Conservation (phyloP, 37 sponge, comb jelly and placozoan species). For the Hexactinellida sp. region DNA sequence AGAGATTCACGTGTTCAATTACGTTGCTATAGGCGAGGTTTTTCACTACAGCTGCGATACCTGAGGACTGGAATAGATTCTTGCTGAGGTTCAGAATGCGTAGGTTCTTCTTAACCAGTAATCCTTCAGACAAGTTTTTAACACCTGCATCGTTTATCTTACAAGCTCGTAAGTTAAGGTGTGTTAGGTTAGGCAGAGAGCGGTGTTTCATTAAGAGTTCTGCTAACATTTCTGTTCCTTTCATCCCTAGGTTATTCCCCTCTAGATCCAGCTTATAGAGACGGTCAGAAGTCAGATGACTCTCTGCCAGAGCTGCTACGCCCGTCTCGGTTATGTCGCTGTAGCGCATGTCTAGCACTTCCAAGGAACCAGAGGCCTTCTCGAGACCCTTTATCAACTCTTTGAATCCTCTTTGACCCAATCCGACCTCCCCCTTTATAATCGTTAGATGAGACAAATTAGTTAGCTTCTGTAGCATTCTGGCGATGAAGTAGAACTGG, state of each 20-base stretch:
- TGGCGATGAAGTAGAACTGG: slow-evolving; percentile 34
- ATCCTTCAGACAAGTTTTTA: slow-evolving; percentile 24
- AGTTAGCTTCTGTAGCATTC: slow-evolving; percentile 31
- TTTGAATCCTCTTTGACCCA: slow-evolving; percentile 49
- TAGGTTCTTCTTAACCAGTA: slow-evolving; percentile 43
- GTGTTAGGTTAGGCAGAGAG: slow-evolving; percentile 41
- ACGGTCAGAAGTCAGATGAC: slow-evolving; percentile 41
- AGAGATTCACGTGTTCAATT: slow-evolving; percentile 28
- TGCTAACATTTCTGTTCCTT: slow-evolving; percentile 30
- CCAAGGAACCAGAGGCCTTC: slow-evolving; percentile 36
- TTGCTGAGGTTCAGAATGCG: slow-evolving; percentile 37
- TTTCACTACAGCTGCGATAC: slow-evolving; percentile 20
- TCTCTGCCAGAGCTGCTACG: slow-evolving; percentile 38
- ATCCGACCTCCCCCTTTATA: slow-evolving; percentile 33
- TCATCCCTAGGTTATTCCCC: slow-evolving; percentile 30
- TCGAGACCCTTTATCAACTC: slow-evolving; percentile 46
- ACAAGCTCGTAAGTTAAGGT: slow-evolving; percentile 37
- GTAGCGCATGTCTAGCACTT: slow-evolving; percentile 39
- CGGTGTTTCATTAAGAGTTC: slow-evolving; percentile 33
- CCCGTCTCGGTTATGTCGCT: slow-evolving; percentile 27
- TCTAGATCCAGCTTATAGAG: slow-evolving; percentile 35
- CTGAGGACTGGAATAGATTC: slow-evolving; percentile 19
- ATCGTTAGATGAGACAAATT: slow-evolving; percentile 39
- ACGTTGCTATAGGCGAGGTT: slow-evolving; percentile 30
- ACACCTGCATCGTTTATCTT: slow-evolving; percentile 36